Conservation (phyloP, 2,797 vertebrate genomes). For the Oreonectes daqikongensis region DNA sequence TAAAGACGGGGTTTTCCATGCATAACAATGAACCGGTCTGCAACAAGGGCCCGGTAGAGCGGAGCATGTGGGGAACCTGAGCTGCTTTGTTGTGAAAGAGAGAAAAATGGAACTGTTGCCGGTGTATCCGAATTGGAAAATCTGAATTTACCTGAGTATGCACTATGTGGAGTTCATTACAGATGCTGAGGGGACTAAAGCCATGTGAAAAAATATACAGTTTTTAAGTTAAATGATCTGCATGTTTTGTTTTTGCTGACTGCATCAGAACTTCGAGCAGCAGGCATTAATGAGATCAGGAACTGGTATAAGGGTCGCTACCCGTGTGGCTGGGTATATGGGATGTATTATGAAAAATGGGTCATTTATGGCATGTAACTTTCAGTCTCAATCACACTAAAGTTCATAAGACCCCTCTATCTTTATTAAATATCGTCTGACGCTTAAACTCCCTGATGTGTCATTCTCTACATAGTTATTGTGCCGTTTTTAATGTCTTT, state of each 20-base stretch:
- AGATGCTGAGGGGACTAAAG: constrained; percentile 58
- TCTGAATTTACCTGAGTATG: constrained; percentile 42
- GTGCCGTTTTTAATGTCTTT: not conserved
- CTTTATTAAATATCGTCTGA: constrained; percentile 23
- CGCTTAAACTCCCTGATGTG: not conserved
- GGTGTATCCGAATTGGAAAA: constrained; percentile 40
- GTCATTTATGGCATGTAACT: constrained; percentile 29
- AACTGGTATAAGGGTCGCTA: constrained; percentile 71
- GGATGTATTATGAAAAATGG: constrained; percentile 32
- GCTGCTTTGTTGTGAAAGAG: constrained; percentile 56
- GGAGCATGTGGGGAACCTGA: constrained; percentile 63
- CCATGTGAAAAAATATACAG: constrained; percentile 49
- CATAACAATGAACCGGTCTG: constrained; percentile 78
- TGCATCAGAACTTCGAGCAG: constrained; percentile 69
- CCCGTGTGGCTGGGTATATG: constrained; percentile 66
- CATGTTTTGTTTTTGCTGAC: constrained; percentile 73
- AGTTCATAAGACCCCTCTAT: constrained; percentile 18
- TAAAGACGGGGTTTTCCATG: constrained; percentile 74
- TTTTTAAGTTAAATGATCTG: constrained; percentile 72
- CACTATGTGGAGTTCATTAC: constrained; percentile 35
- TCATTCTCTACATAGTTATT: constrained; percentile 28
- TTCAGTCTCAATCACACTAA: constrained; percentile 7
- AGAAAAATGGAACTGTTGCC: constrained; percentile 19
- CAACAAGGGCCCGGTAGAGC: constrained; percentile 67
- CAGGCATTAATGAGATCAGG: constrained; percentile 75